Base-by-base conservation (phyloP, 2,888 invertebrate genomes). In the Thymelicus lineola region DNA sequence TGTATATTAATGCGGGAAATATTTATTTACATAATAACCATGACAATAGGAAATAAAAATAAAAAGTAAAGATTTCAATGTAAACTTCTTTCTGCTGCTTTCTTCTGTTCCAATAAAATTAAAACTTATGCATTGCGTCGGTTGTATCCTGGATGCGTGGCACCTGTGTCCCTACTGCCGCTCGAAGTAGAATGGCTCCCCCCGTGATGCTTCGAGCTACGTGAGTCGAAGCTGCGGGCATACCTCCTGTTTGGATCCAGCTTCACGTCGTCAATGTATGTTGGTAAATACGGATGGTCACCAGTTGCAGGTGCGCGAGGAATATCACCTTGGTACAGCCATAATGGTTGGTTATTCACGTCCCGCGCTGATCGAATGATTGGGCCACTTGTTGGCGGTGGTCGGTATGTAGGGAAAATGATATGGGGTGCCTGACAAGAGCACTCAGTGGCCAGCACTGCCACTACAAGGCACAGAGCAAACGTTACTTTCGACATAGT, bases 121-220 rank as follows among this genome's bases (percentile, higher is more conserved):
- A 14, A 46, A n/a, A 17, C 7, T 38, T 17, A 59, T 7, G 85
- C 75, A 57, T 87, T 83, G 20, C 86, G 82, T 3, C 83, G 79
- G 63, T 86, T 85, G 72, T 84, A 84, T 10, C 84, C 86, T 10
- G 86, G 83, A 71, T 85, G 84, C 7, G 84, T 83, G 7, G 81
- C 71, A 6, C 84, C 84, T 6, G 84, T 84, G 53, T 83, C 75
- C 3, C 79, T 72, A 62, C 78, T 79, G 20, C 80, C 72, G 45
- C 77, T 76, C 4, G 80, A 76, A 0, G 77, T 74, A 14, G 75
- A 74, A 53, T 79, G 79, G 42, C 81, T 79, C 57, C 82, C 77
- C 4, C 83, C 81, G 17, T 79, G 77, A 35, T 79, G 77, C 55
- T 74, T 82, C 7, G 81, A 80, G 64, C 83, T 82, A 0, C 80